phyloP scores from a whole-genome alignment of 1,140 invertebrate genomes.

The Drosophila santomea region DNA sequence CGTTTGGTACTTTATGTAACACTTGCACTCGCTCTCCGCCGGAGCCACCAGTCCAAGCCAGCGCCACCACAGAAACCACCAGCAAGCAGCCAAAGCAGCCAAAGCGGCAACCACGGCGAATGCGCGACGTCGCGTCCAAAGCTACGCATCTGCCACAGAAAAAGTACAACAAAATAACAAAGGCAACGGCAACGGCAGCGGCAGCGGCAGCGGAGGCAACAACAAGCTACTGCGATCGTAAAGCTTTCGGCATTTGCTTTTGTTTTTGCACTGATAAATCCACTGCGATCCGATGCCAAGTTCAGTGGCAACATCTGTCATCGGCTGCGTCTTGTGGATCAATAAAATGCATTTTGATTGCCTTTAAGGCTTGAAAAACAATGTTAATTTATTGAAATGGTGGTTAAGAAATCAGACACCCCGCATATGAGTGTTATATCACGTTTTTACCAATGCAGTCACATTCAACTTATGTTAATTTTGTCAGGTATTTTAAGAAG shows the following conservation, averaged over 20 bases:
- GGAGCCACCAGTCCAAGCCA: constrained; percentile 1
- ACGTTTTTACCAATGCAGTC: too few relatives aligned
- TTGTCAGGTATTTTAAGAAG: too few relatives aligned
- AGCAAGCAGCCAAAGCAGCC: constrained; percentile 25
- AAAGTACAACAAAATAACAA: constrained; percentile 6
- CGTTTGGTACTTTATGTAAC: constrained; percentile 76
- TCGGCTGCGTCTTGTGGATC: background rate
- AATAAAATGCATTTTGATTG: too few relatives aligned
- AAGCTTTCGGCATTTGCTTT: constrained; percentile 37
- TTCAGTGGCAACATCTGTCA: constrained; percentile 69
- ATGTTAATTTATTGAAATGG: too few relatives aligned
- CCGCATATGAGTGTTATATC: too few relatives aligned
- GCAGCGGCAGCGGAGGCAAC: background rate
- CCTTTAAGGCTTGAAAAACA: too few relatives aligned
- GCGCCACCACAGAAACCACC: constrained; percentile 33
- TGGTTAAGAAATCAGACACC: too few relatives aligned
- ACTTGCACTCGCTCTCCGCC: constrained; percentile 74
- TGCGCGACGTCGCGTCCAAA: constrained; percentile 16
- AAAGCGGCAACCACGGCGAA: constrained; percentile 18
- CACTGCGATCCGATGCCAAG: constrained; percentile 48
- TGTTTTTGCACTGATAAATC: constrained; percentile 63
- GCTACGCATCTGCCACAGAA: constrained; percentile 43
- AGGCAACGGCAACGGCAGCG: background rate
- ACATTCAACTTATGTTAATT: too few relatives aligned
- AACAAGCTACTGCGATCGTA: constrained; percentile 15